phyloP scores from a whole-genome alignment of 2,888 invertebrate genomes.

The Cataglyphis cursor region DNA sequence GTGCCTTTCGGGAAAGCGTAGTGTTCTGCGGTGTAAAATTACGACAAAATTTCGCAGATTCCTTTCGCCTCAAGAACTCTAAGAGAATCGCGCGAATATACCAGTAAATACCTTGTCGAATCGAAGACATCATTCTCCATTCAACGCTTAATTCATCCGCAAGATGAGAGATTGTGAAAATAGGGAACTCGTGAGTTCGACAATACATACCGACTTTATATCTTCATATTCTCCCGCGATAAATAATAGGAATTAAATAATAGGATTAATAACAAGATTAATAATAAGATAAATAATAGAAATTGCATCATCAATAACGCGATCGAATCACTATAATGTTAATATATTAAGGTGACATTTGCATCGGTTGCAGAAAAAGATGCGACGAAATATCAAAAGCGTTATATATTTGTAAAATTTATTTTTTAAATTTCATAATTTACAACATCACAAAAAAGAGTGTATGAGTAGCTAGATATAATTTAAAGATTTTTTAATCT shows the following conservation, averaged over 20 bases:
- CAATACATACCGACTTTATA: neutral
- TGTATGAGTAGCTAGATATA: neutral
- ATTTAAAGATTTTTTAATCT: neutral
- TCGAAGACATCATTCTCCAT: conserved; percentile 56
- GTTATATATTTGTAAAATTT: neutral
- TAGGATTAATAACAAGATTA: no score
- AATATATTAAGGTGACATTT: neutral
- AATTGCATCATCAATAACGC: neutral
- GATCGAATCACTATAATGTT: neutral
- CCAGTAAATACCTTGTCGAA: neutral
- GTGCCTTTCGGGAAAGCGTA: neutral
- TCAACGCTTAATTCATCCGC: conserved; percentile 58
- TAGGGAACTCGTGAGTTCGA: conserved; percentile 13
- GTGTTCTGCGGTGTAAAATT: conserved; percentile 24
- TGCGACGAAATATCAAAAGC: neutral
- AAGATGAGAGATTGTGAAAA: neutral
- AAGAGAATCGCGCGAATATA: conserved; percentile 13
- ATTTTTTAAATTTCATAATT: neutral
- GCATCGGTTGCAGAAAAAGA: neutral
- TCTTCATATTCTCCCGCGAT: neutral
- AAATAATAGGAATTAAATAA: conserved; percentile 18
- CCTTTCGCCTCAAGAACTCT: conserved; percentile 11
- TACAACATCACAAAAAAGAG: neutral
- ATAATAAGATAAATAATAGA: conserved; percentile 13
- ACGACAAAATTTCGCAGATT: conserved; percentile 48